phyloP scores from a whole-genome alignment of 1,140 invertebrate species.

The Sitodiplosis mosellana region DNA sequence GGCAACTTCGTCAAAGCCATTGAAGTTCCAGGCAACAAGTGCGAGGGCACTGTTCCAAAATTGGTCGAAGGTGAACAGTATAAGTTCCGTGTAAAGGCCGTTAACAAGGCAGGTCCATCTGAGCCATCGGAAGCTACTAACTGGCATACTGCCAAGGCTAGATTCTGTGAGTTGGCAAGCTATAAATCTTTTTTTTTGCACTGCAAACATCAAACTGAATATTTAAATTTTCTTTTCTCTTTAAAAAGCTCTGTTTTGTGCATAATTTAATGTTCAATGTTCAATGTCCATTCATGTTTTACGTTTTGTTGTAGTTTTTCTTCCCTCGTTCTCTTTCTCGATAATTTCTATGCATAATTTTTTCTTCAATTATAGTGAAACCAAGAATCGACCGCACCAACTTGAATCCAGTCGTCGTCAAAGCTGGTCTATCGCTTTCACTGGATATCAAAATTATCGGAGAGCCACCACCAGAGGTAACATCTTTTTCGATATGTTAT shows the following conservation, averaged over 20 bases:
- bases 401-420: conserved; percentile 63
- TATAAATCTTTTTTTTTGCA: too few relatives aligned
- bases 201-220: too few relatives aligned
- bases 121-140: conserved; percentile 89
- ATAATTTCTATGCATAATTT: conserved; percentile 6
- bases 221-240: too few relatives aligned
- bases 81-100: conserved; percentile 83
- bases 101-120: conserved; percentile 91
- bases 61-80: conserved; percentile 87
- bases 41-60: conserved; percentile 67
- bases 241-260: neutral
- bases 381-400: conserved; percentile 85
- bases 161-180: conserved; percentile 61
- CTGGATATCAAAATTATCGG: conserved; percentile 86
- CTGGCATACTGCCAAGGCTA: conserved; percentile 86
- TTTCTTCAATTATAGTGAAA: conserved; percentile 50
- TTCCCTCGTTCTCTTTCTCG: neutral
- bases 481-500: too few relatives aligned
- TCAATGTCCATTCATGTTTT: conserved; percentile 1
- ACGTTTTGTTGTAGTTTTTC: too few relatives aligned
- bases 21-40: conserved; percentile 57
- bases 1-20: conserved; percentile 45
- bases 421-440: conserved; percentile 77
- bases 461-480: conserved; percentile 83
- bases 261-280: neutral